These are phyloP conservation scores for Ostrea denselamellosa DNA, from an alignment of 1,140 invertebrate genomes.

Conservation along the genomic window DNA sequence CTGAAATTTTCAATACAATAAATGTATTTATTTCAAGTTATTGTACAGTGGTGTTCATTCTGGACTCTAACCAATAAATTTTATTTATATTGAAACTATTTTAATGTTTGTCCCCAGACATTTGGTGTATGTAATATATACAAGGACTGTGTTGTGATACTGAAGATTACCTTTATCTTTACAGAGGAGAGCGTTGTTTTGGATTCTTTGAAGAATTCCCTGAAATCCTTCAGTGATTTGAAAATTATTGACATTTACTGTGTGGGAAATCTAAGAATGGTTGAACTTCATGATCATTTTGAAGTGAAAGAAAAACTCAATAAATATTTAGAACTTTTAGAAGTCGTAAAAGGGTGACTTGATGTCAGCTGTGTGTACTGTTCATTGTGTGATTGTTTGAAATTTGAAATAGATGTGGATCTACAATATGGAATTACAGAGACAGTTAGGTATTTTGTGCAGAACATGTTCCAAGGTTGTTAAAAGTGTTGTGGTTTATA, in stretches of 20 bases:
- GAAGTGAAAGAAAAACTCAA: slow-evolving; percentile 57
- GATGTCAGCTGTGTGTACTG: too few relatives aligned
- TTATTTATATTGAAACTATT: too few relatives aligned
- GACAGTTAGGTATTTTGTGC: not conserved
- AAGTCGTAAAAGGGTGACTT: slow-evolving; percentile 53
- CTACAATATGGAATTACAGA: not conserved
- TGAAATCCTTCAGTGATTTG: slow-evolving; percentile 88
- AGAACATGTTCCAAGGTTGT: not conserved
- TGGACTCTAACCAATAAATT: too few relatives aligned
- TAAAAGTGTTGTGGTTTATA: not conserved
- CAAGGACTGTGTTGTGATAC: not conserved
- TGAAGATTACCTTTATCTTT: not conserved
- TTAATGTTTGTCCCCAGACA: too few relatives aligned
- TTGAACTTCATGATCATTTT: slow-evolving; percentile 59
- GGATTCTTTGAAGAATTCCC: slow-evolving; percentile 89
- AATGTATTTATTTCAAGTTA: too few relatives aligned
- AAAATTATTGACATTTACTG: slow-evolving; percentile 85
- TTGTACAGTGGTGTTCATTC: too few relatives aligned
- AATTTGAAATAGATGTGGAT: not conserved
- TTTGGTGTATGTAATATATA: not conserved
- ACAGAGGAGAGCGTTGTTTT: slow-evolving; percentile 90
- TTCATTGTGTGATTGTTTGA: not conserved
- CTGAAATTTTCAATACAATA: too few relatives aligned
- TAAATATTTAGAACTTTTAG: slow-evolving; percentile 62
- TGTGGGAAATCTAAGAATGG: slow-evolving; percentile 61